Evolutionary conservation across 2,113 vertebrate species (phyloP).

Genomic region (Psittacus erithacus): DNA sequence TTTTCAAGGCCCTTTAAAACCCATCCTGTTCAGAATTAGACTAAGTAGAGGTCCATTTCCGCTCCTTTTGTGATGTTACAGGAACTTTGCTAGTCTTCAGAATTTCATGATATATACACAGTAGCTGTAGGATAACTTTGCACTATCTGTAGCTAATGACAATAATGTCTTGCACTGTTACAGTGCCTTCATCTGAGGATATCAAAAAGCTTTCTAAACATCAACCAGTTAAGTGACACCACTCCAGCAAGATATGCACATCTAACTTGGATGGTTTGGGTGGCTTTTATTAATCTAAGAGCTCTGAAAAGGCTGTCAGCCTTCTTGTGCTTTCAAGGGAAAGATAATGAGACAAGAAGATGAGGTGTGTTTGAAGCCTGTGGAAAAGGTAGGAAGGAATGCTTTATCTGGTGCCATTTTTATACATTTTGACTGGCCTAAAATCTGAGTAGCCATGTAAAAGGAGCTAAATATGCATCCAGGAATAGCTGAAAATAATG

Average conservation of each 20-base stretch:
- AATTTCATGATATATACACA: background rate
- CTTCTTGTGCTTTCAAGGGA: background rate
- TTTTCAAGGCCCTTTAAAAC: background rate
- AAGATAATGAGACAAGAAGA: background rate
- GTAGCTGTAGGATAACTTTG: background rate
- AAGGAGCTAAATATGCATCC: background rate
- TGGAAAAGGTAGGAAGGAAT: background rate
- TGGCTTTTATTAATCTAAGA: background rate
- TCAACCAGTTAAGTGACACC: background rate
- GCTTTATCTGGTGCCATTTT: background rate
- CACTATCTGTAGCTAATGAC: background rate
- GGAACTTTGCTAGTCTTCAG: background rate
- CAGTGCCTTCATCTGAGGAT: background rate
- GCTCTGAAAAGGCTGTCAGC: background rate
- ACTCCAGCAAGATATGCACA: background rate
- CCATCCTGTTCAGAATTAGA: background rate
- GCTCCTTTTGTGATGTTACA: background rate
- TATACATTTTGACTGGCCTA: background rate
- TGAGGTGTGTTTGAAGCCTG: background rate
- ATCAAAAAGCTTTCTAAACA: constrained; percentile 36
- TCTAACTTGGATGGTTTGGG: background rate
- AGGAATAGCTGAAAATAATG: background rate
- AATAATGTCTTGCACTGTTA: background rate
- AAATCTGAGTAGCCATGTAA: background rate
- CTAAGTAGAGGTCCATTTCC: background rate